phyloP scores from a whole-genome alignment of 1,140 invertebrate genomes.

The Phymorhynchus buccinoides region DNA sequence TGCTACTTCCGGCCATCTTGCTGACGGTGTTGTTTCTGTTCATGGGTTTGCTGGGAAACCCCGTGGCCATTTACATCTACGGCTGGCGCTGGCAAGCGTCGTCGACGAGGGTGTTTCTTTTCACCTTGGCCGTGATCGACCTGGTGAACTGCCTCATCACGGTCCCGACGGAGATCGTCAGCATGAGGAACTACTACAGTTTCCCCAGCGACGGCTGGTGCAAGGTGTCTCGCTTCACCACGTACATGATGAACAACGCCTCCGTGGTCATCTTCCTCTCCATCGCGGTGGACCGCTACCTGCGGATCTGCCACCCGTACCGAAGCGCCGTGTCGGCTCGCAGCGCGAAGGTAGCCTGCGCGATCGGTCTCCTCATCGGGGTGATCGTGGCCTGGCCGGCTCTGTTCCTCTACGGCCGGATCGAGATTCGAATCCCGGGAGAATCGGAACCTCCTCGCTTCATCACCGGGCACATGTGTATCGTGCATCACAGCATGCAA shows the following conservation, averaged over 20 bases:
- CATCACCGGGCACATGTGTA: constrained; percentile 49
- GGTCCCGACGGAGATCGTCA: constrained; percentile 60
- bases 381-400: constrained; percentile 59
- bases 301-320: constrained; percentile 61
- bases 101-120: constrained; percentile 61
- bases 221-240: constrained; percentile 54
- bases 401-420: constrained; percentile 57
- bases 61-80: constrained; percentile 63
- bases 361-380: constrained; percentile 48
- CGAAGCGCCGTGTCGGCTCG: constrained; percentile 47
- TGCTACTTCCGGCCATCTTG: constrained; percentile 51
- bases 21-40: constrained; percentile 53
- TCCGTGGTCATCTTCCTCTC: constrained; percentile 54
- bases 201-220: constrained; percentile 58
- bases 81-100: constrained; percentile 54
- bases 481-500: constrained; percentile 45
- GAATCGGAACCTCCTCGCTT: constrained; percentile 20
- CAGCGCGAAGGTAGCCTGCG: constrained; percentile 55
- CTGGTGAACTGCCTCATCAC: constrained; percentile 61
- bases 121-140: constrained; percentile 59
- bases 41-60: constrained; percentile 61
- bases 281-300: constrained; percentile 64
- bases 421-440: constrained; percentile 31
- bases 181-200: constrained; percentile 54
- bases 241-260: constrained; percentile 59